Base-by-base conservation (phyloP, 2,888 invertebrate species). In the Lordiphosa andalusiaca region DNA sequence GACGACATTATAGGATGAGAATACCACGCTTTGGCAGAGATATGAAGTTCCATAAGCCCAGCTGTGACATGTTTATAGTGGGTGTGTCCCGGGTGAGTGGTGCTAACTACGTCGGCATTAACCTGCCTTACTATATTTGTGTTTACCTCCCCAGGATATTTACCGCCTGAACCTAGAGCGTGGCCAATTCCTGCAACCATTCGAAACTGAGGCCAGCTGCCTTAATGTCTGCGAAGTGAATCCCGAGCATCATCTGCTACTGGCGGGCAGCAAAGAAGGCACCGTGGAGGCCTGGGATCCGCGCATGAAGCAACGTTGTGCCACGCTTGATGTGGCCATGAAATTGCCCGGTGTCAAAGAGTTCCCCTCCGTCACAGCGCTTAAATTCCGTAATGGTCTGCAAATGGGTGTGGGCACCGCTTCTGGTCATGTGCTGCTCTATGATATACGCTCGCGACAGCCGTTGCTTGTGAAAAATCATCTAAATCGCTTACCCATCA, bases 241-340 rank as follows among this genome's bases (percentile, higher is more conserved):
- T 91, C 93, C 95, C 0, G 93, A 93, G 51, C 98, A 99, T 91
- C 93, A 98, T 72, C 91, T 99, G 48, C 90, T 99, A 16, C 90
- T 95, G 49, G 93, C 95, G 77, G 98, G 98, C 7, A 96, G 97
- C 9, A 93, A 94, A 77, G 95, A 97, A 87, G 99, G 99, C 0
- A 94, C 93, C 75, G 93, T 99, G 0, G 98, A 99, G 89, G 98
- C 98, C 3, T 99, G 98, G 98, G 99, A 99, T 90, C 97, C 98
- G 7, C 91, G 99, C 59, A 92, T 92, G 3, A 93, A 94, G 75
- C 91, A 92, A 30, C 91, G 93, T 86, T 96, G 95, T 69, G 96
- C 94, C 6, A 91, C 92, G 13, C 90, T 99, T 19, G 98, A 99
- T 89, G 96, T 96, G 88, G 97, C 96, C 2, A 87, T 92, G 64